Evolutionary conservation across 2,888 invertebrate genomes (phyloP), one percentile per base, ranked within the genome.

Genomic region (Drosophila greeni): DNA sequence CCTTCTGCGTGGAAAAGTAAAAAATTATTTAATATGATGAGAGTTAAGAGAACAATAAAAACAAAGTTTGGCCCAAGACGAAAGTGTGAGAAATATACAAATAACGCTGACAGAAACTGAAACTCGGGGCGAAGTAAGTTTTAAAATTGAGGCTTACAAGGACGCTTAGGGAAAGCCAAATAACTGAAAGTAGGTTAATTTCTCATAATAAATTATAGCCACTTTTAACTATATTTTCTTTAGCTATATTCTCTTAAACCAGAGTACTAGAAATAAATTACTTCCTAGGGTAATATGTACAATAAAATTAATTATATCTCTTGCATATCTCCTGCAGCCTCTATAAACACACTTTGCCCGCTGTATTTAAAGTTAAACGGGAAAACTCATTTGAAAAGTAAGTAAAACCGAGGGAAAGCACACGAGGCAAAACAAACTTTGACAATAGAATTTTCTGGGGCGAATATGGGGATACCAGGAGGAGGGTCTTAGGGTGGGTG

Each of bases 21-120:
- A 51, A 70, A 71, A 78, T 78, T 73, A 78, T 65, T 58, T 78
- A 70, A 76, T 62, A 67, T 39, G 55, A 43, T 51, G 51, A 20
- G 52, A 61, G 40, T 64, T 61, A 34, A 62, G 64, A 16, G 42
- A 51, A 52, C 29, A 62, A 62, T 52, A 52, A 62, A 62, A 64
- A 62, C 36, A 36, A 52, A 52, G 31, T 65, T 64, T 31, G 14
- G 5, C 29, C 7, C 9, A 33, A 16, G 11, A 24, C 8, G 45
- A 33, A 39, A 47, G 39, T 47, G 60, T 47, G 23, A 18, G 39
- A 8, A 39, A 33, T 14, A 20, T 31, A 54, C 54, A 54, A 39
- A 57, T 31, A 31, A 31, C 9, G 26, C 31, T 11, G 47, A 56
- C 23, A 54, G 29, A 16, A 31, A 53, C 20, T 31, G 14, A 16